A percentile compares a stretch with the other conserved stretches of the same genome.
Conservation (phyloP, 2,797 vertebrate genomes). For the Sebastes cheni region DNA sequence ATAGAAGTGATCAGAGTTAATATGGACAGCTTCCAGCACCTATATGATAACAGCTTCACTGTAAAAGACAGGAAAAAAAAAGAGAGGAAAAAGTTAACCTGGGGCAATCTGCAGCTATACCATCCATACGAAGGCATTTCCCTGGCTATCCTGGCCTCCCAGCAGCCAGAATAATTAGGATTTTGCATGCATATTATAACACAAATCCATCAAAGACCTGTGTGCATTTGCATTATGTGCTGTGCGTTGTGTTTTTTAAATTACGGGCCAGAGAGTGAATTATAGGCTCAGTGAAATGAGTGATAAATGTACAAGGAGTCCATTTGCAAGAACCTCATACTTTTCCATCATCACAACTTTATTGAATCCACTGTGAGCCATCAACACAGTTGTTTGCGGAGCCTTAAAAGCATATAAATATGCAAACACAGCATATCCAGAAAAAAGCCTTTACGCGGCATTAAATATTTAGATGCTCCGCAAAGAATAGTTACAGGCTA, state of each 20-base stretch:
- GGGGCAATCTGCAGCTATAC: slow-evolving; percentile 29
- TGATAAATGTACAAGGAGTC: slow-evolving; percentile 58
- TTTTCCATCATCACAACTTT: slow-evolving; percentile 64
- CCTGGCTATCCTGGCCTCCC: slow-evolving; percentile 11
- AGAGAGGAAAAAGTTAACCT: slow-evolving; percentile 6
- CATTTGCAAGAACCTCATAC: slow-evolving; percentile 56
- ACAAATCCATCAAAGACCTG: slow-evolving; percentile 61
- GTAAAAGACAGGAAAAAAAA: slow-evolving; percentile 18
- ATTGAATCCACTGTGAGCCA: slow-evolving; percentile 57
- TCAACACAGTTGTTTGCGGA: slow-evolving; percentile 49
- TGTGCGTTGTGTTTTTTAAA: slow-evolving; percentile 53
- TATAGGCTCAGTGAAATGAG: slow-evolving; percentile 53
- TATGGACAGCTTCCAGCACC: slow-evolving; percentile 45
- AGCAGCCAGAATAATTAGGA: slow-evolving; percentile 41
- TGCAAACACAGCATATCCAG: slow-evolving; percentile 65
- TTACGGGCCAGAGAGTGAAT: slow-evolving; percentile 49
- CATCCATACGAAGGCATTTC: slow-evolving; percentile 28
- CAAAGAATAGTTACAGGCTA: slow-evolving; percentile 52
- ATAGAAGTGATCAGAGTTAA: slow-evolving; percentile 65
- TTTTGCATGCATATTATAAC: slow-evolving; percentile 40
- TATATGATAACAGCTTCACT: slow-evolving; percentile 51
- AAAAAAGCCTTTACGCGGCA: slow-evolving; percentile 55
- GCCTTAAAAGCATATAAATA: slow-evolving; percentile 75
- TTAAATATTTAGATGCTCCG: slow-evolving; percentile 71
- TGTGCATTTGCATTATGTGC: slow-evolving; percentile 51